Base-by-base conservation (phyloP, 2,888 invertebrate species). In the Sinelater perroti region DNA sequence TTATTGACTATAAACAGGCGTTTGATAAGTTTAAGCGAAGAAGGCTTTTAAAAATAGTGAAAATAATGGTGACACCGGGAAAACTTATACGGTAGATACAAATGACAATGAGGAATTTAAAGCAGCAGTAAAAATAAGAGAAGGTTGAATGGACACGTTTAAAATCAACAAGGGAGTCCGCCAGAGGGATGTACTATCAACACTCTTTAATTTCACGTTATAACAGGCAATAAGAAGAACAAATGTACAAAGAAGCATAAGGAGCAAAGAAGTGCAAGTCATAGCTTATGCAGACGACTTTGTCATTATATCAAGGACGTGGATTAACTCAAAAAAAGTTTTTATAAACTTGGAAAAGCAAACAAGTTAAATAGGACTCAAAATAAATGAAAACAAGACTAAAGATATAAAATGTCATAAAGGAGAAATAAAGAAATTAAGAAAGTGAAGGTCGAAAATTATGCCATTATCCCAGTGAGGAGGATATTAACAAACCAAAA, bases 361-460 rank as follows among this genome's bases (percentile, higher is more conserved):
- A 45, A 7, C 28, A 26, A 30, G 11, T 1, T 7, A 31, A 3
- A 18, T 31, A 18, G 31, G 14, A 18, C 17, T 46, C 11, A 30
- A 11, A 42, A 42, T 42, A 24, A 42, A 45, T 28, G 28, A 45
- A 28, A 28, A 16, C 3, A 45, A 45, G 30, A 45, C 45, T n/a
- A 28, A 45, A 45, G 28, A 45, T 16, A 45, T 4, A 18, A 45
- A 45, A 13, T 45, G 10, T n/a, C 6, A 5, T 2, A 42, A 26
- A 42, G 13, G 24, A 42, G n/a, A 3, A 42, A 24, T 7, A 24
- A 16, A n/a, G 5, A 11, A 6, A 14, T 5, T 11, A 11, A 35
- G 16, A 16, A 35, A 35, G 35, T 35, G 35, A 35, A 35, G 35
- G 8, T 35, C 13, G 35, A n/a, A 35, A 35, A 35, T 14, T 35